Evolutionary conservation across 1,140 invertebrate genomes (phyloP), one percentile per base, ranked within the genome.

Genomic region (Frieseomelitta varia): DNA sequence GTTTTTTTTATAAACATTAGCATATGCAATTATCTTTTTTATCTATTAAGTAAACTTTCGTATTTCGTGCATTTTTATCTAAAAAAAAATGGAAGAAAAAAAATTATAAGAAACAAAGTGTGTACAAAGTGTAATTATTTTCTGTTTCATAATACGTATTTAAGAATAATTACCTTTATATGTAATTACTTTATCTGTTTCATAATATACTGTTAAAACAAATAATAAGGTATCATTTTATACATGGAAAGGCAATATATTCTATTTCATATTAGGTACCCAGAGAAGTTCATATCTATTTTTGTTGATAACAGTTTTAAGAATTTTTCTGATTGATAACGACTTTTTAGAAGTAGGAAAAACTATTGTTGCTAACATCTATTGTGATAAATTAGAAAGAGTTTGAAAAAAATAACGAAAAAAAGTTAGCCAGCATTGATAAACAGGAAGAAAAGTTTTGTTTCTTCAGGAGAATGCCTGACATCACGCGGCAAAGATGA

Each of bases 91-190:
- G 51, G 27, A 82, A 74, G 15, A 47, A 47, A 47, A 47, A 47
- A 47, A 47, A 47, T 34, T 17, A 4, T 53, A 63, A 75, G 53
- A 75, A 39, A 73, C 39, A 47, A 47, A 47, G 19, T 24, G 51
- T 84, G 81, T 84, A 84, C 76, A 84, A 84, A 84, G 67, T 84
- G 81, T 84, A 84, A 84, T 84, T 84, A 84, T 51, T 69, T 84
- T 84, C 1, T 61, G 53, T 84, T 84, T 71, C 17, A 53, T 85
- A 68, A 76, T 27, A 71, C 56, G 51, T 24, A 80, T 88, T 84
- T 84, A 84, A 69, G 71, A 65, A 81, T 47, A 34, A 81, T 73
- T 56, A 79, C 65, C 27, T 72, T 84, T 72, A 2, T 81, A 69
- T 81, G 19, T 74, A 68, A 79, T 47, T 74, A 79, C 77, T 73